Conservation (phyloP, 2,888 invertebrate species). For the Peribatodes rhomboidaria region DNA sequence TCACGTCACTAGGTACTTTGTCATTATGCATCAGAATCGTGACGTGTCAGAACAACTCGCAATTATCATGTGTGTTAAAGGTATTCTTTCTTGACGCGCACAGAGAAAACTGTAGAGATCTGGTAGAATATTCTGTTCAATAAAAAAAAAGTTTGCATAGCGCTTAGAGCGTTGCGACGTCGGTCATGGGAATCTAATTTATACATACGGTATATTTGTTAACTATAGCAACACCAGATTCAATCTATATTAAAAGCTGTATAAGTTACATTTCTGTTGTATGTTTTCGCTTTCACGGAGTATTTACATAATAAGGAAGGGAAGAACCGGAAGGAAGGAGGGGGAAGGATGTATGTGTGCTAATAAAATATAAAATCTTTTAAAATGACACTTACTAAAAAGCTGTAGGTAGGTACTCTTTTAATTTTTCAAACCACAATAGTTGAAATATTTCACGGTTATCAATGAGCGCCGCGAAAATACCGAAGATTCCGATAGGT, state of each 20-base stretch:
- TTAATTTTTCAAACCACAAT: conserved; percentile 33
- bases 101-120: conserved; percentile 66
- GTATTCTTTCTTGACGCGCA: conserved; percentile 78
- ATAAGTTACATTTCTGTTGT: too few relatives aligned
- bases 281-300: too few relatives aligned
- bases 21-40: conserved; percentile 86
- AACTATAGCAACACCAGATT: too few relatives aligned
- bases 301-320: too few relatives aligned
- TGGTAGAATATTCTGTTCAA: conserved; percentile 15
- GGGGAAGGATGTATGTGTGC: too few relatives aligned
- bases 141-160: neutral
- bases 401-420: too few relatives aligned
- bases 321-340: too few relatives aligned
- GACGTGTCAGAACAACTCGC: conserved; percentile 85
- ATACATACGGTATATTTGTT: too few relatives aligned
- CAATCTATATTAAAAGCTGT: too few relatives aligned
- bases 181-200: too few relatives aligned
- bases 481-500: conserved; percentile 59
- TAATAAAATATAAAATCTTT: conserved; percentile 17
- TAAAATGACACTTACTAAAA: too few relatives aligned
- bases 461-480: conserved; percentile 49
- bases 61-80: conserved; percentile 86
- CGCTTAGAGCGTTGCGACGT: too few relatives aligned
- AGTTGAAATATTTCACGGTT: conserved; percentile 46
- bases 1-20: conserved; percentile 85